These are phyloP conservation scores for Dolichotis patagonum DNA, from an alignment of 2,113 vertebrate species.

Conservation along the genomic window DNA sequence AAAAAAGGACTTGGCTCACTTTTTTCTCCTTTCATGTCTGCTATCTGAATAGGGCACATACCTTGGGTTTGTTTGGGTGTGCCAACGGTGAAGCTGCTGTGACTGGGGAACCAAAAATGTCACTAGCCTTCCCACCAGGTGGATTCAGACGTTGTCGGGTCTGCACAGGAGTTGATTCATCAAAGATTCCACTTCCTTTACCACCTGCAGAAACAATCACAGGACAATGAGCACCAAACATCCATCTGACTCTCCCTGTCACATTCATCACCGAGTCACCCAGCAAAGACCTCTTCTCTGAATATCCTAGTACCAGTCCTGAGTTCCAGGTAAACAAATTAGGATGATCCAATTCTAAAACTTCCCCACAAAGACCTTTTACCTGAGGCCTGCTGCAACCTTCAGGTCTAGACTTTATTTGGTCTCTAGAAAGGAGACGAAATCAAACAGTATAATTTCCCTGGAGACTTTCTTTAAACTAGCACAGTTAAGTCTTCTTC, in stretches of 20 bases:
- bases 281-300: not conserved
- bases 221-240: not conserved
- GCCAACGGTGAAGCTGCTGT: slow-evolving; percentile 81
- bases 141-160: slow-evolving; percentile 86
- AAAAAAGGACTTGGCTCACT: not conserved
- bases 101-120: slow-evolving; percentile 91
- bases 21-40: not conserved
- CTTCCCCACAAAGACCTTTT: not conserved
- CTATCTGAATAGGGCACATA: slow-evolving; percentile 67
- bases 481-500: not conserved
- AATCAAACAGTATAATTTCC: not conserved
- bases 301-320: no score
- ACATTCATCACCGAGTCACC: no score
- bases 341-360: not conserved
- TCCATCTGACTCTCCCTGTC: accelerated
- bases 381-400: not conserved
- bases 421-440: not conserved
- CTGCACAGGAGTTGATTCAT: slow-evolving; percentile 85
- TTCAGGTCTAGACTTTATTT: not conserved
- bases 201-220: slow-evolving; percentile 83
- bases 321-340: not conserved
- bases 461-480: not conserved
- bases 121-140: slow-evolving; percentile 88
- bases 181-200: slow-evolving; percentile 94
- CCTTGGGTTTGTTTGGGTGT: slow-evolving; percentile 98